Evolutionary conservation across 2,888 invertebrate species (phyloP).

Genomic region (Synanthedon myopaeformis): DNA sequence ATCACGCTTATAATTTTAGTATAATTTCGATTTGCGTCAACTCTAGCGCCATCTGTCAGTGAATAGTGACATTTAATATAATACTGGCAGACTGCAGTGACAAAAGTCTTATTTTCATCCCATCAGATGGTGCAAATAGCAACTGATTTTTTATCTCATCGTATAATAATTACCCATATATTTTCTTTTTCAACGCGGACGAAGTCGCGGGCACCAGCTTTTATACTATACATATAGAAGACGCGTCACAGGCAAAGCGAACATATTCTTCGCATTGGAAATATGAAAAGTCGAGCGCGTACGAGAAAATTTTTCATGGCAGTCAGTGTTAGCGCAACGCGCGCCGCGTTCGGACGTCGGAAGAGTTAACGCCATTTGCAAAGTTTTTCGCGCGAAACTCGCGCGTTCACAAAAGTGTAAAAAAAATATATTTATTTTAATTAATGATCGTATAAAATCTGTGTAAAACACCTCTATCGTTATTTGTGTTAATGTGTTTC

Average conservation of each 20-base stretch:
- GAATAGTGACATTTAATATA: no score
- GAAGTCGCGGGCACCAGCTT: no score
- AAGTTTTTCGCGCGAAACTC: slow-evolving; percentile 46
- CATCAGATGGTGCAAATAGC: no score
- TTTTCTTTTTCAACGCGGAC: no score
- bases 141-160: no score
- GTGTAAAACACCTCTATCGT: slow-evolving; percentile 17
- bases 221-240: not conserved
- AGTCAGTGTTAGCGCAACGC: slow-evolving; percentile 38
- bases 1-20: no score
- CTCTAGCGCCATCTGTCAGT: no score
- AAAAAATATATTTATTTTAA: slow-evolving; percentile 9
- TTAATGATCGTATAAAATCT: slow-evolving; percentile 20
- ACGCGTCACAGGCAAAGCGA: slow-evolving; percentile 20
- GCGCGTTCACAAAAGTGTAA: slow-evolving; percentile 1
- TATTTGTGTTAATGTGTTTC: slow-evolving; percentile 26
- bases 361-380: slow-evolving; percentile 9
- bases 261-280: slow-evolving; percentile 29
- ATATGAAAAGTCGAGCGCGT: slow-evolving; percentile 32
- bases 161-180: no score
- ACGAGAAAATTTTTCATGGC: slow-evolving; percentile 27
- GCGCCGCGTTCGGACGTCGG: slow-evolving; percentile 29
- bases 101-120: no score
- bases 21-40: no score
- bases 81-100: no score